Evolutionary conservation across 2,797 vertebrate species (phyloP), one percentile per base, ranked within the genome.

Genomic region (Acrossocheilus fasciatus): DNA sequence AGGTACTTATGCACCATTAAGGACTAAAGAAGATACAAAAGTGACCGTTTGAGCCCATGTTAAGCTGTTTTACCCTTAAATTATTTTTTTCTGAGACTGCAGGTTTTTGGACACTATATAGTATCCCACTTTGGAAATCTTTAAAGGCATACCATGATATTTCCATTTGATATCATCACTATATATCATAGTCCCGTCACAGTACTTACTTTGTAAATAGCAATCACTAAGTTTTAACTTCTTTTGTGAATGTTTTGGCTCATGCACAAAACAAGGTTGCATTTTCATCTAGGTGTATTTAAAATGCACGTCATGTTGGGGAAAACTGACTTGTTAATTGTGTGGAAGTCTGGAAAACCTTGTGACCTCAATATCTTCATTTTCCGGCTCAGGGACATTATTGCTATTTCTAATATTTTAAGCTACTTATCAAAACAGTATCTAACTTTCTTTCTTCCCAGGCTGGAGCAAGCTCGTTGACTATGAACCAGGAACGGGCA

Each of bases 401-500:
- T 39, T 3, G 75, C 91, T 91, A 87, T 89, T 87, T 86, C 68
- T 81, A 57, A 52, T 76, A 81, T 82, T 66, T 57, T 57, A 26
- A 36, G 34, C n/a, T 72, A 7, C n/a, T 85, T 26, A 85, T 89
- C 75, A 62, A 84, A 79, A 87, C 86, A 89, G 84, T 86, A 90
- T 52, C 15, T 36, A 47, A 52, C 50, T 87, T 77, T 54, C 81
- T 85, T 80, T 87, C 84, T 91, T 88, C 85, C 89, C 86, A 87
- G 98, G 97, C 77, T 99, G 97, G 98, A 96, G 93, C 91, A 98
- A 98, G 84, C 94, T 94, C 73, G 96, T 98, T 64, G 97, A 99
- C 85, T 99, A 99, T n/a, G 97, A 96, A 87, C 97, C 97, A 0
- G 97, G 98, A 45, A 97, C 96, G 0, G 98, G 98, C 88, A 98